phyloP scores from a whole-genome alignment of 2,113 vertebrate genomes.

The Ovibos moschatus region DNA sequence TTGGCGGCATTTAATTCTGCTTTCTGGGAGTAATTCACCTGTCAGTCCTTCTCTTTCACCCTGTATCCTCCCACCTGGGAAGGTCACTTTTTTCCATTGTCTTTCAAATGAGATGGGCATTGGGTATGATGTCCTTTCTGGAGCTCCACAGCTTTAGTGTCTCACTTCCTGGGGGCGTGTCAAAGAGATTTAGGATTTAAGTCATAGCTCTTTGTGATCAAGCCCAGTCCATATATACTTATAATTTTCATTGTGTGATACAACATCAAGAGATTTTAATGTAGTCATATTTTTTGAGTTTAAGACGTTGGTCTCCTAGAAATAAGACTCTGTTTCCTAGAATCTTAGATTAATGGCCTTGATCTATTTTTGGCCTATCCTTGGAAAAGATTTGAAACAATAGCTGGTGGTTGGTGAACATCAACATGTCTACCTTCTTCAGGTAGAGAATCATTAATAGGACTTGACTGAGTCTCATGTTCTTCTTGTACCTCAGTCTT shows the following conservation, averaged over 20 bases:
- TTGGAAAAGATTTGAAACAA: slow-evolving; percentile 10
- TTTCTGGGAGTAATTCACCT: not conserved
- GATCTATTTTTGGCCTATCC: not conserved
- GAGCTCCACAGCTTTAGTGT: not conserved
- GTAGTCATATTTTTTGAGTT: not conserved
- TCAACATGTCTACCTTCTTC: not conserved
- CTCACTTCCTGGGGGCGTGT: not conserved
- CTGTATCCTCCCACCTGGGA: not conserved
- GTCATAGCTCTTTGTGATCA: not conserved
- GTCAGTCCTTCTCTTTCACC: not conserved
- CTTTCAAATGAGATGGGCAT: not conserved
- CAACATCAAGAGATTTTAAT: not conserved
- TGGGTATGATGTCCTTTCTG: not conserved
- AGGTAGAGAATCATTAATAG: not conserved
- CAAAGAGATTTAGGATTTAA: not conserved
- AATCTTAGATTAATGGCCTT: not conserved
- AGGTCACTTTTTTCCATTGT: not conserved
- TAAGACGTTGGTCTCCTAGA: not conserved
- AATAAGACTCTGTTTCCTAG: not conserved
- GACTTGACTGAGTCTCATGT: not conserved
- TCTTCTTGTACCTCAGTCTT: not conserved
- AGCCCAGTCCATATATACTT: not conserved
- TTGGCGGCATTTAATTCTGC: not conserved
- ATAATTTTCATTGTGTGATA: not conserved
- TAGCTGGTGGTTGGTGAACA: not conserved